These are phyloP conservation scores for Catharus ustulatus DNA, from an alignment of 2,797 vertebrate species.

Conservation along the genomic window DNA sequence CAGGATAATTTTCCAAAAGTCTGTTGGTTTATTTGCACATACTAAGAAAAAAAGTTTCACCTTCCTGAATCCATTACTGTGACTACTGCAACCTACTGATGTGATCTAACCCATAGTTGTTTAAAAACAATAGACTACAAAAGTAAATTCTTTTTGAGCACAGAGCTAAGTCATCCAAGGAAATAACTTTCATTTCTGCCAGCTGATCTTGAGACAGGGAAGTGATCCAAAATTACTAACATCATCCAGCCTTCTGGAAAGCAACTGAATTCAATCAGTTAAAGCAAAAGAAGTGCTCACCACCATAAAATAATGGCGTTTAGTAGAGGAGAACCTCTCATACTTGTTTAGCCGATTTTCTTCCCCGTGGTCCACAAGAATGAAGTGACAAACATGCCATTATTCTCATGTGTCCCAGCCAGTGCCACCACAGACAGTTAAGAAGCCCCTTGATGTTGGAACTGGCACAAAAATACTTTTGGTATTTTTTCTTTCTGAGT, in stretches of 20 bases:
- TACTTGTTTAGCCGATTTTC: conserved; percentile 14
- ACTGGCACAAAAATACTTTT: not conserved
- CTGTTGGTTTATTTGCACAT: not conserved
- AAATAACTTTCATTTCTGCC: conserved; percentile 61
- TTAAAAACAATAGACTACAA: conserved; percentile 53
- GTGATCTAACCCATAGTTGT: conserved; percentile 10
- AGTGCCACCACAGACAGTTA: not conserved
- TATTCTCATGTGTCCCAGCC: not conserved
- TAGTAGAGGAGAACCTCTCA: conserved; percentile 1
- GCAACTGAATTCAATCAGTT: not conserved
- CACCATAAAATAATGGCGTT: conserved; percentile 16
- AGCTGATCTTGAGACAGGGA: conserved; percentile 61
- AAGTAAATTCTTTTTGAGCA: conserved; percentile 52
- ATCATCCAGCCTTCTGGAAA: conserved; percentile 52
- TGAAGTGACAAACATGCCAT: conserved; percentile 22
- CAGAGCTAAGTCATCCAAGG: conserved; percentile 64
- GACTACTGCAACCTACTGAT: conserved; percentile 9
- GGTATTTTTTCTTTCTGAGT: not conserved
- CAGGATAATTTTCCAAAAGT: not conserved
- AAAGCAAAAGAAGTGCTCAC: not conserved
- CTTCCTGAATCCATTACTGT: conserved; percentile 8
- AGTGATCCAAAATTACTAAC: conserved; percentile 49
- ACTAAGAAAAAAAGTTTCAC: not conserved
- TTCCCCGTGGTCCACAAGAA: not conserved
- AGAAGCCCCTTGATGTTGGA: not conserved